Evolutionary conservation across 2,113 vertebrate genomes (phyloP).

Genomic region (Heteronetta atricapilla): DNA sequence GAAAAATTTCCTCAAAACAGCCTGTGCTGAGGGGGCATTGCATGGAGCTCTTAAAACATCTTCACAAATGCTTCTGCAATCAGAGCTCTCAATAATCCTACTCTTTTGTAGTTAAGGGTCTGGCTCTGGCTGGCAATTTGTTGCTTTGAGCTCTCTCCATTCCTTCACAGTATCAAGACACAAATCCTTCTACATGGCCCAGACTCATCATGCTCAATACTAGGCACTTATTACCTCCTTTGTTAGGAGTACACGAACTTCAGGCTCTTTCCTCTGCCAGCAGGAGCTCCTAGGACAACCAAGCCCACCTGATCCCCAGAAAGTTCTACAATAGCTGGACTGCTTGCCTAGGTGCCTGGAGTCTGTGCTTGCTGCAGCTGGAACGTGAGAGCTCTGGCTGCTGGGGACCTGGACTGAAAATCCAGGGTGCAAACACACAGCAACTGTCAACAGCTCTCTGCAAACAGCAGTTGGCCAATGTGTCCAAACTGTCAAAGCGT

Average conservation of each 20-base stretch:
- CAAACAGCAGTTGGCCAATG: background rate
- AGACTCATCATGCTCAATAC: background rate
- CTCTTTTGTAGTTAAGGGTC: slow-evolving; percentile 22
- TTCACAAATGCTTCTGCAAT: slow-evolving; percentile 55
- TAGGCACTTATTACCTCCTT: background rate
- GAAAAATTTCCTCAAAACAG: background rate
- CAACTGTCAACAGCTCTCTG: background rate
- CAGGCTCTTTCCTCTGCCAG: background rate
- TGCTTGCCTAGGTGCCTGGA: background rate
- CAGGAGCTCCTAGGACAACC: background rate
- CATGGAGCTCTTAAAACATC: slow-evolving; percentile 30
- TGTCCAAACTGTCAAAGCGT: background rate
- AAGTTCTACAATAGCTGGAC: background rate
- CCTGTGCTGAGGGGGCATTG: background rate
- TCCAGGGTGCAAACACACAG: background rate
- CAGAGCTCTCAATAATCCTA: slow-evolving; percentile 49
- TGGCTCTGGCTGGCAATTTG: slow-evolving; percentile 45
- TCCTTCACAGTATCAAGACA: background rate
- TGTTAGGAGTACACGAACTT: background rate
- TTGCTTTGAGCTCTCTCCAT: slow-evolving; percentile 12
- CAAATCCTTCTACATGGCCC: background rate
- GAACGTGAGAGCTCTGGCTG: background rate
- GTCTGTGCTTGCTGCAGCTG: background rate
- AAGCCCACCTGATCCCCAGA: background rate
- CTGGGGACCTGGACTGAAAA: background rate